These are phyloP conservation scores for Tenthredo amoena DNA, from an alignment of 2,888 invertebrate genomes.

Conservation along the genomic window DNA sequence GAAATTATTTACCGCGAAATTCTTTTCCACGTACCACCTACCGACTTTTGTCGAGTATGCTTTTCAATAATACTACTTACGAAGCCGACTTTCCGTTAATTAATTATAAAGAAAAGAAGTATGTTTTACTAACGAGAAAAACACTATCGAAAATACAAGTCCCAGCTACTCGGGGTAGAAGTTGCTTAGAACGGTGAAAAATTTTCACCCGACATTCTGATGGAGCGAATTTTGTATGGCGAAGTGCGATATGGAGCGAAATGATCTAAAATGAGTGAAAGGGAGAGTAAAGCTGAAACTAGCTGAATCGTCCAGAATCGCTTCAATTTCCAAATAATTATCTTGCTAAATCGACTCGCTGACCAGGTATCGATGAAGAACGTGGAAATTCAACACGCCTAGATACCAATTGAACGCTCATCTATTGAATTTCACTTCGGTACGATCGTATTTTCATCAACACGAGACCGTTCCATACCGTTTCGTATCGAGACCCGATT, in stretches of 20 bases:
- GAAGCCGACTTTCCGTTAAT: slow-evolving; percentile 2
- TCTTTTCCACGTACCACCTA: not conserved
- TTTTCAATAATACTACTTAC: not conserved
- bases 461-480: not conserved
- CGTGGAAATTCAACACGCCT: not conserved
- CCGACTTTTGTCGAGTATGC: not conserved
- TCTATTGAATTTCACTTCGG: not conserved
- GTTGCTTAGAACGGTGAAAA: not conserved
- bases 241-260: not conserved
- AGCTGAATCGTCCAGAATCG: not conserved
- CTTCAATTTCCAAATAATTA: not conserved
- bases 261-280: not conserved
- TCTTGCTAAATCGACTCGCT: slow-evolving; percentile 1
- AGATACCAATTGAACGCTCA: slow-evolving; percentile 13
- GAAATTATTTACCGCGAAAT: not conserved
- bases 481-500: not conserved
- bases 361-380: not conserved
- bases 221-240: not conserved
- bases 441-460: slow-evolving; percentile 11
- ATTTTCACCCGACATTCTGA: not conserved
- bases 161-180: not conserved
- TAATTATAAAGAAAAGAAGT: not conserved
- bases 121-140: not conserved
- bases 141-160: not conserved
- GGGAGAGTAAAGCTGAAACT: not conserved